phyloP scores from a whole-genome alignment of 2,797 vertebrate genomes.

The Synaphobranchus kaupii region DNA sequence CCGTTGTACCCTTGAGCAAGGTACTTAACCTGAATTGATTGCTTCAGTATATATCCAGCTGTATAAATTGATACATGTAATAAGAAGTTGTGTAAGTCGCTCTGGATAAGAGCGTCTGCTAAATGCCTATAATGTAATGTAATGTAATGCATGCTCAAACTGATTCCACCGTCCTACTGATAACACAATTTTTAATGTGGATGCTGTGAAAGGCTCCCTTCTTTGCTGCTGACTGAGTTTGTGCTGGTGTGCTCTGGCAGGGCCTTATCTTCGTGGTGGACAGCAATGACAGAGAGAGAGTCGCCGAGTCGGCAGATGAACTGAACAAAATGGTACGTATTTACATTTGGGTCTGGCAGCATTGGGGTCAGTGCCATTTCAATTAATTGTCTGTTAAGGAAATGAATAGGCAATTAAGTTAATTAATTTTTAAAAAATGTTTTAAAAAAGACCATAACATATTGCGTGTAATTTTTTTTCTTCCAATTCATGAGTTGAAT shows the following conservation, averaged over 20 bases:
- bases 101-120: too few species aligned
- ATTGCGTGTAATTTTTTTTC: too few species aligned
- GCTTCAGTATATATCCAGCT: too few species aligned
- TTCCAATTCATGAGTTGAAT: too few species aligned
- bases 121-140: too few species aligned
- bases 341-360: not conserved
- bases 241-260: constrained; percentile 54
- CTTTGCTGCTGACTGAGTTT: not conserved
- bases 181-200: not conserved
- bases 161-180: not conserved
- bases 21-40: too few species aligned
- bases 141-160: too few species aligned
- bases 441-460: too few species aligned
- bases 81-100: too few species aligned
- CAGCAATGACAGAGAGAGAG: constrained; percentile 88
- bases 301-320: constrained; percentile 84
- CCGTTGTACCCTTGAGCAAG: too few species aligned
- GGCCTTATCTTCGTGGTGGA: constrained; percentile 93
- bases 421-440: not conserved
- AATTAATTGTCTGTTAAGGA: not conserved
- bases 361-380: not conserved
- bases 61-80: too few species aligned
- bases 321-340: constrained; percentile 85
- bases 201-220: not conserved
- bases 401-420: not conserved